Percentiles rank a stretch among this genome's conserved stretches.
Conservation (phyloP, 2,797 vertebrate genomes). For the Amniataba percoides region DNA sequence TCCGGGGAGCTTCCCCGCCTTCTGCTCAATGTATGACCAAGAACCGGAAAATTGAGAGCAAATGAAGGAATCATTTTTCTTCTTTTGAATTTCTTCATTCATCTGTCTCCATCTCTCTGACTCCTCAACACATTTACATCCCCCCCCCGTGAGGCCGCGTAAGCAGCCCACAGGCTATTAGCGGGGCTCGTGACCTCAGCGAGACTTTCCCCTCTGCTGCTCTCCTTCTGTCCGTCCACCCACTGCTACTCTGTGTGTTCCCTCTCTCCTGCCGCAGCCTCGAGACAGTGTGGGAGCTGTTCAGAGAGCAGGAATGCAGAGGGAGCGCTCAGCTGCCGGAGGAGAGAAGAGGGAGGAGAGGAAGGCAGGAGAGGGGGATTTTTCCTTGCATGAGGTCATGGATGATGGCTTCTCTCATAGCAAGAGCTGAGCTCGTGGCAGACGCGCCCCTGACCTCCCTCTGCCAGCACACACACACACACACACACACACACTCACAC, state of each 20-base stretch:
- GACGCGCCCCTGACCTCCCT: slow-evolving; percentile 79
- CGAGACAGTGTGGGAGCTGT: slow-evolving; percentile 83
- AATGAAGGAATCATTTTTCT: slow-evolving; percentile 44
- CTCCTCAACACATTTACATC: slow-evolving; percentile 52
- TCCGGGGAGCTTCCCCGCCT: slow-evolving; percentile 29
- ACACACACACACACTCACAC: slow-evolving; percentile 26
- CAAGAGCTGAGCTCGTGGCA: slow-evolving; percentile 74
- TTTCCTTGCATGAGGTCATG: slow-evolving; percentile 85
- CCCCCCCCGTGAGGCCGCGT: slow-evolving; percentile 44
- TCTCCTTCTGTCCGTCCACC: slow-evolving; percentile 53
- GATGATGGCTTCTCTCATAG: slow-evolving; percentile 74
- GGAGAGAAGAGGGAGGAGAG: slow-evolving; percentile 66
- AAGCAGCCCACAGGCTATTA: slow-evolving; percentile 69
- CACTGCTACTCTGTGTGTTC: slow-evolving; percentile 69
- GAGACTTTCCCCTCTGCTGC: slow-evolving; percentile 65
- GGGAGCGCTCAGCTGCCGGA: slow-evolving; percentile 66
- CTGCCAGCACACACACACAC: slow-evolving; percentile 45
- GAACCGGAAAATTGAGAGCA: slow-evolving; percentile 38
- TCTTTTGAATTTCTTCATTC: slow-evolving; percentile 64
- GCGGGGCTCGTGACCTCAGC: slow-evolving; percentile 78
- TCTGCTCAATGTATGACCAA: slow-evolving; percentile 34
- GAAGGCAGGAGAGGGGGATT: slow-evolving; percentile 77
- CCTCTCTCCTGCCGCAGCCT: slow-evolving; percentile 55
- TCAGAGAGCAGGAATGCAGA: slow-evolving; percentile 81
- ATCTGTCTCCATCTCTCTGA: slow-evolving; percentile 53